Conservation (phyloP, 2,113 vertebrate species). For the Pomatorhinus ruficollis region DNA sequence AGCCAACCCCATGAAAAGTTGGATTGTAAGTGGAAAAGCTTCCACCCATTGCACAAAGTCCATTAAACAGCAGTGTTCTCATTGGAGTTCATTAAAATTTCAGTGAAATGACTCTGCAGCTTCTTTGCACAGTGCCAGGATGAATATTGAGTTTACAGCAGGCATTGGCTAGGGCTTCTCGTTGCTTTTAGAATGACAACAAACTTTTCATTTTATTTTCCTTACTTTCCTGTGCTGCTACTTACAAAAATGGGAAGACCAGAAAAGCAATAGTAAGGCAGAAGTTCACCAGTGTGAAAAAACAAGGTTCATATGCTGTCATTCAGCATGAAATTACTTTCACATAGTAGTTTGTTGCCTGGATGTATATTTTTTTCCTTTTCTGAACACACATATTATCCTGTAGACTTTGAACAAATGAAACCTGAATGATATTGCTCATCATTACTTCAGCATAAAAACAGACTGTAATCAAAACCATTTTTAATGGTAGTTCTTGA, state of each 20-base stretch:
- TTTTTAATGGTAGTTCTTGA: not conserved
- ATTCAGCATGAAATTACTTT: not conserved
- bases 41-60: not conserved
- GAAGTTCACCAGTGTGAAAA: not conserved
- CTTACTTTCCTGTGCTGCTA: not conserved
- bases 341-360: not conserved
- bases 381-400: not conserved
- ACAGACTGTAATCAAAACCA: not conserved
- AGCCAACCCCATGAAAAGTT: not conserved
- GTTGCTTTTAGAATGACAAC: not conserved
- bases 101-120: slow-evolving; percentile 31
- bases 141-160: not conserved
- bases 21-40: not conserved
- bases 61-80: slow-evolving; percentile 7
- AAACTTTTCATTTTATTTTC: not conserved
- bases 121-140: slow-evolving; percentile 1
- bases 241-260: not conserved
- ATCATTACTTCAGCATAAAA: not conserved
- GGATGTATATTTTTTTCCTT: not conserved
- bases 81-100: slow-evolving; percentile 44
- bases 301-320: not conserved
- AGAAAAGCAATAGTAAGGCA: not conserved
- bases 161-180: not conserved
- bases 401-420: slow-evolving; percentile 2
- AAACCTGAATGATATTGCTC: not conserved